Percentiles rank a stretch among this genome's conserved stretches.
Conservation (phyloP, 2,113 vertebrate genomes). For the Cariama cristata region DNA sequence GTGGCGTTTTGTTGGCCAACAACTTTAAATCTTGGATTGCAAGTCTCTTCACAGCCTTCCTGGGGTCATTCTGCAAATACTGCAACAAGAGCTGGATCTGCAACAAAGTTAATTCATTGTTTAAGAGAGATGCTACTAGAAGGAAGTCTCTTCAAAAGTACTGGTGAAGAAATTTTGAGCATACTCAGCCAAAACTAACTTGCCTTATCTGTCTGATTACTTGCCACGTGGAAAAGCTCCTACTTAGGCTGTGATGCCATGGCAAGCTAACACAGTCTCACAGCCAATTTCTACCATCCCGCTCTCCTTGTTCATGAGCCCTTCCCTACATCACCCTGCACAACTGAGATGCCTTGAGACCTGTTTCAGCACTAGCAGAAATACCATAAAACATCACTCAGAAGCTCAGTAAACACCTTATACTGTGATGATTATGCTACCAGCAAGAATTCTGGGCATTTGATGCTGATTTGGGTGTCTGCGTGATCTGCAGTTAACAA, state of each 20-base stretch:
- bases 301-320: not conserved
- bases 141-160: not conserved
- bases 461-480: not conserved
- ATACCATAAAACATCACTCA: not conserved
- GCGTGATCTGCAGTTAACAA: not conserved
- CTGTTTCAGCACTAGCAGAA: not conserved
- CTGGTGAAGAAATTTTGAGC: not conserved
- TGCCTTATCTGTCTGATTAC: not conserved
- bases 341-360: not conserved
- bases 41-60: constrained; percentile 94
- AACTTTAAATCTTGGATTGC: constrained; percentile 92
- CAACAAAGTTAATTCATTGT: not conserved
- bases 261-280: not conserved
- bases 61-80: constrained; percentile 92
- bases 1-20: constrained; percentile 93
- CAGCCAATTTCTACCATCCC: not conserved
- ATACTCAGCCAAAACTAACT: not conserved
- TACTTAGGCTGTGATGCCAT: not conserved
- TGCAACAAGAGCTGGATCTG: constrained; percentile 94
- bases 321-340: not conserved
- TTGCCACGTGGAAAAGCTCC: not conserved
- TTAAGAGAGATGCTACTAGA: not conserved
- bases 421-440: not conserved
- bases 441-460: not conserved
- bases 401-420: not conserved